Conservation (phyloP, 1,140 invertebrate species). For the Metaphire vulgaris region DNA sequence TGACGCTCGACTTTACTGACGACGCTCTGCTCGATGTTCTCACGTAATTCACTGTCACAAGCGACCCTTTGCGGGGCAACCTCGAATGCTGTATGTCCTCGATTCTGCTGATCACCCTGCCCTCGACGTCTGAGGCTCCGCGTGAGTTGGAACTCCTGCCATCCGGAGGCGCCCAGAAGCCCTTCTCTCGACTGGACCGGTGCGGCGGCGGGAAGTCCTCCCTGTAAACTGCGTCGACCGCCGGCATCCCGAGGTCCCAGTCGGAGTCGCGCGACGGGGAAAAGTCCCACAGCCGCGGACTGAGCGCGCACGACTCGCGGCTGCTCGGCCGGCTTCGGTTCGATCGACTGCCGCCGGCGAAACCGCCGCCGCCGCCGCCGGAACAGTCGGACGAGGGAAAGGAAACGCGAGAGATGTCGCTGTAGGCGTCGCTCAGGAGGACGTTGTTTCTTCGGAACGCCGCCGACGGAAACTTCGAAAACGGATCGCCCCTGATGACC, state of each 20-base stretch:
- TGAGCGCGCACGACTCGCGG: slow-evolving; percentile 10
- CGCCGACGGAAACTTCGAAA: not conserved
- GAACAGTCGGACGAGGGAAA: slow-evolving; percentile 12
- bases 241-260: slow-evolving; percentile 6
- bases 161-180: not conserved
- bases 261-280: slow-evolving; percentile 21
- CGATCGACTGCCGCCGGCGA: not conserved
- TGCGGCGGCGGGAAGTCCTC: not conserved
- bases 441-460: slow-evolving; percentile 14
- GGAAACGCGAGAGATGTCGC: slow-evolving; percentile 12
- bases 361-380: not conserved
- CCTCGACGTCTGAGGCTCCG: not conserved
- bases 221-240: not conserved
- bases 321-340: not conserved
- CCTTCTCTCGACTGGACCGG: not conserved
- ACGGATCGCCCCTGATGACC: not conserved
- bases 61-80: not conserved
- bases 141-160: not conserved
- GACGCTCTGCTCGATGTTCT: not conserved
- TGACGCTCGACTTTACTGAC: not conserved
- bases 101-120: not conserved
- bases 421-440: slow-evolving; percentile 13
- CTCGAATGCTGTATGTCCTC: not conserved
- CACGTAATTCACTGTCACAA: not conserved
- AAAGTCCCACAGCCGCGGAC: slow-evolving; percentile 19